These are phyloP conservation scores for Bos indicus DNA, from an alignment of 2,113 vertebrate species.

Conservation along the genomic window DNA sequence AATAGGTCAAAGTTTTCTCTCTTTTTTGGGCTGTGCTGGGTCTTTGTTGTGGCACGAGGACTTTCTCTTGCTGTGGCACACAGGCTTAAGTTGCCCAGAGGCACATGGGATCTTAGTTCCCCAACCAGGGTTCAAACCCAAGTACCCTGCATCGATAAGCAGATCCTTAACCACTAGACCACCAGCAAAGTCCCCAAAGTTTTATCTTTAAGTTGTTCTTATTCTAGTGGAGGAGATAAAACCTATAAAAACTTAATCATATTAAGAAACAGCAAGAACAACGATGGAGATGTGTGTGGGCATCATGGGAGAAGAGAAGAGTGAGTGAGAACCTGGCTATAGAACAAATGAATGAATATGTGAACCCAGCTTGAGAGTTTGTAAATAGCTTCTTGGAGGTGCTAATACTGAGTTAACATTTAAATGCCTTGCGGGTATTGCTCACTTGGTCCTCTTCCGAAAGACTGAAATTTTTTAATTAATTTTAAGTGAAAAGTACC, in stretches of 20 bases:
- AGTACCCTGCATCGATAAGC: not conserved
- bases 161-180: not conserved
- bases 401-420: not conserved
- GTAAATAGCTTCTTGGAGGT: not conserved
- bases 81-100: not conserved
- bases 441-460: not conserved
- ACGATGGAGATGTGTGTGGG: not conserved
- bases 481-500: not conserved
- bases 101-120: not conserved
- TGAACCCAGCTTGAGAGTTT: not conserved
- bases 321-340: not conserved
- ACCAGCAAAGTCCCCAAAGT: not conserved
- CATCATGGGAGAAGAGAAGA: not conserved
- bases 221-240: not conserved
- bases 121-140: not conserved
- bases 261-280: not conserved
- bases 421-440: not conserved
- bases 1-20: not conserved
- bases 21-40: not conserved
- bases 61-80: not conserved
- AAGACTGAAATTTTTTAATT: not conserved
- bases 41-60: not conserved
- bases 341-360: not conserved
- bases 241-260: not conserved
- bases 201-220: not conserved